Evolutionary conservation across 2,797 vertebrate genomes (phyloP), one percentile per base, ranked within the genome.

Genomic region (Galago senegalensis): DNA sequence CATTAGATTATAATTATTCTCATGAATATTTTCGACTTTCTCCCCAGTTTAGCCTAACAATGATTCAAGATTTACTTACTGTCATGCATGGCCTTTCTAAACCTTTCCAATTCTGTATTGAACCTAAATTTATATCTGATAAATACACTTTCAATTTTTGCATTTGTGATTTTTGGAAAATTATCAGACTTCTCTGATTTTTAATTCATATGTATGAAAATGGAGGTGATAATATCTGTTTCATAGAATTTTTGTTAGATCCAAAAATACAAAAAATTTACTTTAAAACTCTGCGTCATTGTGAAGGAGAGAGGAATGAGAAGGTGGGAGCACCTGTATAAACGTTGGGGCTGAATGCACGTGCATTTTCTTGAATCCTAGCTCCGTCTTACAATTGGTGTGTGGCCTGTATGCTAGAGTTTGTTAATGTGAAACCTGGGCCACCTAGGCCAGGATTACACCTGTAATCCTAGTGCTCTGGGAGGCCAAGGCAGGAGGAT

Each of bases 261-360:
- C 23, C 21, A 7, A 25, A 13, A 27, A 34, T 67, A 31, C n/a
- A 70, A 73, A 18, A 76, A 31, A 70, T 1, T 43, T 76, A 53
- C 23, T 11, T 77, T 37, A 25, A 65, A 13, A 79, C 4, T 53
- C 18, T 80, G 31, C 4, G 0, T 7, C 4, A 5, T 23, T 29
- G 20, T 14, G 18, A 18, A 69, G 34, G 4, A 18, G 18, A 65
- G 13, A 29, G 14, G 7, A 72, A 9, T 17, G 46, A n/a, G 20
- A 56, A 29, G 21, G 4, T 12, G 25, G 10, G 7, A 25, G 25
- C 31, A 37, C 17, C 27, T 14, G 0, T 2, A 31, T 9, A 11
- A 25, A 13, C 23, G 7, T 11, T 1, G 6, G 3, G 23, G 29
- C 14, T 3, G 5, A 18, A 2, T 13, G 11, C 10, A 8, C 0